A percentile compares a stretch with the other conserved stretches of the same genome.
These are phyloP conservation scores for Drosophila busckii DNA, from an alignment of 1,140 invertebrate species.

Conservation along the genomic window DNA sequence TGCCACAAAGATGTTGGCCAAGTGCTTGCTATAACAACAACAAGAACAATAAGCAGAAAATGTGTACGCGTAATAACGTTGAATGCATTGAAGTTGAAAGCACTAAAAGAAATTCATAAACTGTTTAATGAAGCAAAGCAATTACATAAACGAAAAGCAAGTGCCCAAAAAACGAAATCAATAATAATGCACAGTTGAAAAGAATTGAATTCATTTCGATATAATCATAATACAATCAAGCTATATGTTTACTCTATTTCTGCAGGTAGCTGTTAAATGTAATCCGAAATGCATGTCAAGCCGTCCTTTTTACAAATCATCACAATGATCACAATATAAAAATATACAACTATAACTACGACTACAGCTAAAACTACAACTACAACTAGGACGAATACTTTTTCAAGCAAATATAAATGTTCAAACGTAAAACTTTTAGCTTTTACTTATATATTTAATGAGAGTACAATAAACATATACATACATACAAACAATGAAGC, in stretches of 20 bases:
- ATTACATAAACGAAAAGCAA: slow-evolving; percentile 56
- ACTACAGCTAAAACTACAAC: background rate
- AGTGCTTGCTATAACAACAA: no score
- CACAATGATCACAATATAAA: slow-evolving; percentile 44
- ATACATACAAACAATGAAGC: no score
- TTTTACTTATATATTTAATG: slow-evolving; percentile 7
- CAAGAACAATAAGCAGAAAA: no score
- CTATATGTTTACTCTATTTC: slow-evolving; percentile 15
- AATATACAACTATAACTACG: slow-evolving; percentile 36
- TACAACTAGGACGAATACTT: slow-evolving; percentile 5
- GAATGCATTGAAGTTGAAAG: slow-evolving; percentile 50
- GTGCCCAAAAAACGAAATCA: background rate
- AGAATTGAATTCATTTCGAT: background rate
- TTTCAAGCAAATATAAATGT: slow-evolving; percentile 12
- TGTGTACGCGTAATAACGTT: slow-evolving; percentile 53
- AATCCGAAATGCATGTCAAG: slow-evolving; percentile 66
- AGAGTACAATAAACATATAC: slow-evolving; percentile 35
- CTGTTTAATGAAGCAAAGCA: slow-evolving; percentile 69
- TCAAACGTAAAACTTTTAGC: slow-evolving; percentile 3
- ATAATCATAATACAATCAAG: background rate
- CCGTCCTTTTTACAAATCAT: slow-evolving; percentile 69
- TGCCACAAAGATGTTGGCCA: slow-evolving; percentile 40
- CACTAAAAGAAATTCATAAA: slow-evolving; percentile 49
- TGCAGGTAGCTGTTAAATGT: slow-evolving; percentile 42
- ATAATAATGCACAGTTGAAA: background rate